Percentiles rank a stretch among this genome's conserved stretches.
phyloP scores from a whole-genome alignment of 1,140 invertebrate species.

The Archegozetes longisetosus region DNA sequence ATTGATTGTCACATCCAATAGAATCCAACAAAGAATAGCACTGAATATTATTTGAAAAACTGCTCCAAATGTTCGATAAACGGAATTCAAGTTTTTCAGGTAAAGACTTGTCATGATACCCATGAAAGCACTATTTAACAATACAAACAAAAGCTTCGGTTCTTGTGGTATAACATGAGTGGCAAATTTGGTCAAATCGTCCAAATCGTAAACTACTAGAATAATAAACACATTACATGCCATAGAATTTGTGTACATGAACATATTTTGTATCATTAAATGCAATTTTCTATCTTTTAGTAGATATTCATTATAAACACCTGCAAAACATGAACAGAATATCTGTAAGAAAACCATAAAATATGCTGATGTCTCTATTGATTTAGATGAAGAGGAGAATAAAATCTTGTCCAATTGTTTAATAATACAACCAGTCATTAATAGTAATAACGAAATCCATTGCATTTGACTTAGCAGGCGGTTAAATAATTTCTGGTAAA shows the following conservation, averaged over 20 bases:
- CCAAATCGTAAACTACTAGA: not conserved
- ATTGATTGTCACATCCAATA: not conserved
- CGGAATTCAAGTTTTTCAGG: not conserved
- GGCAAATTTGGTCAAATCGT: not conserved
- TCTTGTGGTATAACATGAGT: not conserved
- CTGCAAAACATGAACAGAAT: slow-evolving; percentile 77
- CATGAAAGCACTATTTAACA: not conserved
- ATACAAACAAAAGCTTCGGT: not conserved
- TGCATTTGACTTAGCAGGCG: slow-evolving; percentile 62
- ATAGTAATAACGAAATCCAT: slow-evolving; percentile 71
- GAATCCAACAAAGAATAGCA: slow-evolving; percentile 2
- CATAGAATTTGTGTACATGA: slow-evolving; percentile 89
- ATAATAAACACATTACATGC: slow-evolving; percentile 54
- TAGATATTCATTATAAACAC: slow-evolving; percentile 90
- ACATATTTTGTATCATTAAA: slow-evolving; percentile 85
- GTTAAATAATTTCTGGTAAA: slow-evolving; percentile 83
- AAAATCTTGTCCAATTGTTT: slow-evolving; percentile 43
- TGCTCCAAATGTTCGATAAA: not conserved
- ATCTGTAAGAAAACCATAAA: slow-evolving; percentile 47
- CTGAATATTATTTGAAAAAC: not conserved
- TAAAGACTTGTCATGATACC: not conserved
- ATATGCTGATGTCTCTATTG: not conserved
- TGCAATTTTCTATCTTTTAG: slow-evolving; percentile 63
- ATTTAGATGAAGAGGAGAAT: not conserved
- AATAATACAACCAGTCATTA: slow-evolving; percentile 78